Conservation (phyloP, 30 jellyfish, hydroid and myxozoan genomes). For the Cassiopea andromeda region DNA sequence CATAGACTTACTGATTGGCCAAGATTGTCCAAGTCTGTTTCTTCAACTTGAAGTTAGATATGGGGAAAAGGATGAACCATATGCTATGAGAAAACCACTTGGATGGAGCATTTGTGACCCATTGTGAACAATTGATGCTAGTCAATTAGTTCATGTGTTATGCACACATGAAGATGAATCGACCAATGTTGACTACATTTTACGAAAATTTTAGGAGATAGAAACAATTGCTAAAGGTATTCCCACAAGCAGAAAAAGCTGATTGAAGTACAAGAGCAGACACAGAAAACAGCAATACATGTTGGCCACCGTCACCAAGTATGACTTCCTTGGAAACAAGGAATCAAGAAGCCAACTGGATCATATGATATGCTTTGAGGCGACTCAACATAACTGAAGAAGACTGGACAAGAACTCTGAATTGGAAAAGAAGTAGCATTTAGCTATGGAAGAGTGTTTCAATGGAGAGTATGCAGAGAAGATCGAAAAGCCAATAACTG, state of each 20-base stretch:
- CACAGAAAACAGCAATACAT: not conserved
- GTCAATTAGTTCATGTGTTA: too few species aligned
- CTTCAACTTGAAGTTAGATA: too few species aligned
- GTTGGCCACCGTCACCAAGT: not conserved
- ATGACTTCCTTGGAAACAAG: not conserved
- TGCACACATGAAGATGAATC: too few species aligned
- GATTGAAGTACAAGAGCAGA: conserved; percentile 4
- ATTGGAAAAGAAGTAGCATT: not conserved
- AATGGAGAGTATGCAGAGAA: conserved; percentile 1
- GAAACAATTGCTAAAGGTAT: conserved; percentile 13
- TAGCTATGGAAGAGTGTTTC: conserved; percentile 1
- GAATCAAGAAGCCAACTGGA: not conserved
- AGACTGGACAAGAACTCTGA: conserved; percentile 5
- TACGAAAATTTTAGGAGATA: conserved; percentile 30
- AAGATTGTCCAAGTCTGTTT: too few species aligned
- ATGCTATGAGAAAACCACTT: too few species aligned
- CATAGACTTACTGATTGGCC: too few species aligned
- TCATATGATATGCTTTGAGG: conserved; percentile 15
- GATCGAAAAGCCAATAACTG: not conserved
- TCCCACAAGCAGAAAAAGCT: not conserved
- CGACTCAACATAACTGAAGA: not conserved
- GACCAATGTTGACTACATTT: conserved; percentile 6
- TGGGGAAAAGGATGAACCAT: too few species aligned
- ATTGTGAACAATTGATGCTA: too few species aligned
- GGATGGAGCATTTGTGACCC: too few species aligned